Evolutionary conservation across 2,113 vertebrate genomes (phyloP).

Genomic region (Syngnathus floridae): DNA sequence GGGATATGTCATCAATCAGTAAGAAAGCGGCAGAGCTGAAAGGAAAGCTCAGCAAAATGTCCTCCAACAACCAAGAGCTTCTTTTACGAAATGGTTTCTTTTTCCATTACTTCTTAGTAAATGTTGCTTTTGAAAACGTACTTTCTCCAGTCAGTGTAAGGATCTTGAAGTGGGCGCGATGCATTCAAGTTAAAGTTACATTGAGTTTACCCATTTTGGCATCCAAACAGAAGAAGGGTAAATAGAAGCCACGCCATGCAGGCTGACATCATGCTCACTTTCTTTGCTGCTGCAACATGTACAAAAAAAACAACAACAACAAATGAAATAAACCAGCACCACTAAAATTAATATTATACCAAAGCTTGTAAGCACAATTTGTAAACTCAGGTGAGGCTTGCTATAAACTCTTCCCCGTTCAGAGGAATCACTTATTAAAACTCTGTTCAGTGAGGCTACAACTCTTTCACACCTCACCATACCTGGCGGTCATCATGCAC

Average conservation of each 20-base stretch:
- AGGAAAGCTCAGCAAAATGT: not conserved
- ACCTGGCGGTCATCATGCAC: not conserved
- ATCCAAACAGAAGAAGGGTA: conserved; percentile 42
- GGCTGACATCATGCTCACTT: conserved; percentile 23
- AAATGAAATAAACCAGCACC: not conserved
- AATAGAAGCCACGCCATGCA: conserved; percentile 29
- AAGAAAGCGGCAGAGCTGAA: conserved; percentile 12
- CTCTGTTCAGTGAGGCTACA: conserved; percentile 20
- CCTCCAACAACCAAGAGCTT: not conserved
- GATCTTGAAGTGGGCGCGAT: not conserved
- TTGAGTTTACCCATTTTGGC: conserved; percentile 47
- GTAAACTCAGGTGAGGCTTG: not conserved
- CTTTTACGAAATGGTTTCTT: conserved; percentile 6
- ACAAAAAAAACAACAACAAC: not conserved
- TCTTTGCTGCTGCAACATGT: conserved; percentile 30
- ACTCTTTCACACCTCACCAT: conserved; percentile 10
- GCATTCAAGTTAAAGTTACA: not conserved
- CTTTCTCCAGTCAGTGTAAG: not conserved
- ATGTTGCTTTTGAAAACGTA: not conserved
- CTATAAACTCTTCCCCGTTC: conserved; percentile 20
- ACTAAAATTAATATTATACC: not conserved
- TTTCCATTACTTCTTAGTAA: not conserved
- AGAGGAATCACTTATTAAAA: conserved; percentile 28
- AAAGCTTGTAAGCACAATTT: not conserved
- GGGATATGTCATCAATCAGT: conserved; percentile 23